Base-by-base conservation (phyloP, 2,888 invertebrate species). In the Pimpla rufipes region DNA sequence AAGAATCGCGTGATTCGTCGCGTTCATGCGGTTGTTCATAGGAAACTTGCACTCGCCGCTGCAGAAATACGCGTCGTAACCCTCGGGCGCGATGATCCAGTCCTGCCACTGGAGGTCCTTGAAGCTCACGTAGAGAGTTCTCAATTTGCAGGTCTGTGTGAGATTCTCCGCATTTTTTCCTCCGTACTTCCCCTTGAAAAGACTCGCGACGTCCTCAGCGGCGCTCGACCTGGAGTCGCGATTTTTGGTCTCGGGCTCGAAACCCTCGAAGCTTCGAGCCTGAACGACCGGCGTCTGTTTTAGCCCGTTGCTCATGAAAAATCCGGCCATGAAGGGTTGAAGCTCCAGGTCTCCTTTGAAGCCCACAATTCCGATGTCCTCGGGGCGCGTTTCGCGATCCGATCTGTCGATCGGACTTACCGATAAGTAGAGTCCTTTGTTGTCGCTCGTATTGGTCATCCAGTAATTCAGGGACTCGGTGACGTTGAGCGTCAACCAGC, bases 11-110 rank as follows among this genome's bases (percentile, higher is more conserved):
- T 98, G 98, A 93, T 98, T 98, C 2, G 98, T 98, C 2, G 98
- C 98, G 93, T 98, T 98, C 96, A 98, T 97, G 90, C 97, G 97
- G 0, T 97, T 96, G 89, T 97, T 97, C 5, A 98, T 93, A 0
- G 98, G 98, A 91, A 98, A 98, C 91, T 96, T 96, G 91, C 98
- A 98, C 91, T 97, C 97, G 0, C 98, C 98, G 87, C 96, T 96
- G 93, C 98, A 98, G 90, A 97, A 98, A 92, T 96, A 98, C 0
- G 98, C 98, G 0, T 97, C 96, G 91, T 98, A 98, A 1, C 98
- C 98, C 87, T 97, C 97, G 0, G 98, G 98, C 0, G 98, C 98
- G 84, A 98, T 98, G 83, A 98, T 98, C 98, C 98, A 98, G 91
- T 98, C 97, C 95, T 97, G 96, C 97, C 97, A 97, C 87, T 96